Base-by-base conservation (phyloP, 2,888 invertebrate species). In the Andrena minutula region DNA sequence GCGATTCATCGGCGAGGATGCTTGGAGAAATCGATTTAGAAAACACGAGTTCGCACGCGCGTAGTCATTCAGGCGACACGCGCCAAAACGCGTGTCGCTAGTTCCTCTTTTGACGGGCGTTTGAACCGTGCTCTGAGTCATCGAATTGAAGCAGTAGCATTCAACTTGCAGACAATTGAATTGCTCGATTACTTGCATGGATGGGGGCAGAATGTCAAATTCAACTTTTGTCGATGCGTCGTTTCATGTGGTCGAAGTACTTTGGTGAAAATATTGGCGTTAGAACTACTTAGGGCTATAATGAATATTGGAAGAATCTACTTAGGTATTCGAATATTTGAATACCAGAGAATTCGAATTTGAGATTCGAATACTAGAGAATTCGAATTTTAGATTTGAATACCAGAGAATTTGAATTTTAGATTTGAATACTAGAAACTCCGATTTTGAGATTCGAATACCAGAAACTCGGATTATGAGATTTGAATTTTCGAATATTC, bases 21-120 rank as follows among this genome's bases (percentile, higher is more conserved):
- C 30, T n/a, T 49, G 16, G 12, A n/a, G n/a, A 65, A 49, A 69
- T 76, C 56, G 72, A 60, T 82, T 61, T 23, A 49, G 20, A 66
- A 76, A 83, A 72, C 49, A 63, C 8, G 70, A 16, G 47, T 26
- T 10, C 8, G 20, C 84, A 83, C 84, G 81, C 70, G 83, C 58
- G 64, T n/a, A n/a, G 68, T 56, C 63, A 58, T 83, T 83, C 60
- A 69, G 10, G n/a, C 4, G 75, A 41, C 84, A 84, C 84, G 85
- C 41, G 84, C 51, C 75, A 35, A 51, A 75, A 70, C 81, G 80
- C 76, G 84, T 73, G 77, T 66, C 79, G 16, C 20, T 65, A 69
- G 65, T 51, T 26, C 28, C 20, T 64, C 58, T 61, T 78, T 78
- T 58, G 66, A 78, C 58, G 30, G 26, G 32, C 53, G 32, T 26